Evolutionary conservation across 2,113 vertebrate genomes (phyloP).

Genomic region (Larimichthys polyactis): DNA sequence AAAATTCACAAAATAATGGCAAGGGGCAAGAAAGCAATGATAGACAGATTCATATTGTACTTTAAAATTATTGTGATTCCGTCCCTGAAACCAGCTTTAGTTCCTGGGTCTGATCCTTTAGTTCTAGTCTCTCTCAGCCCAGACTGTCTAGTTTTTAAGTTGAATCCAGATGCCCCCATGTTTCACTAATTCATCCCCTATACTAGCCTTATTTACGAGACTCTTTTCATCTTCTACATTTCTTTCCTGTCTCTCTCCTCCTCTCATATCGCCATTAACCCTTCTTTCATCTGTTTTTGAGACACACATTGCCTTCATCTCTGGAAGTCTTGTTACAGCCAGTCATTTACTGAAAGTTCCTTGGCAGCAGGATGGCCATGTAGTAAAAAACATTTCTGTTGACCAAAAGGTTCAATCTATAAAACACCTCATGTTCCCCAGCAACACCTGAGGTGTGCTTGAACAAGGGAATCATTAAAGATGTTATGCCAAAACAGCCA

Average conservation of each 20-base stretch:
- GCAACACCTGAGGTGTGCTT: not conserved
- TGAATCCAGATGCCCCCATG: conserved; percentile 30
- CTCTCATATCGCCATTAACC: conserved; percentile 56
- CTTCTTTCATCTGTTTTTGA: conserved; percentile 69
- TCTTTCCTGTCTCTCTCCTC: conserved; percentile 33
- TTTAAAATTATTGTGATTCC: not conserved
- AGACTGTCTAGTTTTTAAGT: conserved; percentile 1
- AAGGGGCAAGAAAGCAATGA: not conserved
- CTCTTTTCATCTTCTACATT: conserved; percentile 61
- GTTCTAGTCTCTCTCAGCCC: not conserved
- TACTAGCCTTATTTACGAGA: conserved; percentile 51
- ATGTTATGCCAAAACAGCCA: not conserved
- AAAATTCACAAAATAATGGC: not conserved
- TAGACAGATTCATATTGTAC: not conserved
- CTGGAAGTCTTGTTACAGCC: conserved; percentile 15
- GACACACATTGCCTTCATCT: conserved; percentile 52
- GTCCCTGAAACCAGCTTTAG: not conserved
- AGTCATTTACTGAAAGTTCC: conserved; percentile 37
- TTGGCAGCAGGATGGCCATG: conserved; percentile 21
- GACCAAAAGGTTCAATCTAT: conserved; percentile 23
- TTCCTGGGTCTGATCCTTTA: not conserved
- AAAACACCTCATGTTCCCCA: conserved; percentile 7
- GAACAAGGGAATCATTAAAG: conserved; percentile 1
- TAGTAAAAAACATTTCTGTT: conserved; percentile 6
- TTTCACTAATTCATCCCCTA: conserved; percentile 31